phyloP scores from a whole-genome alignment of 1,140 invertebrate species.

The Hesperophylax magnus region DNA sequence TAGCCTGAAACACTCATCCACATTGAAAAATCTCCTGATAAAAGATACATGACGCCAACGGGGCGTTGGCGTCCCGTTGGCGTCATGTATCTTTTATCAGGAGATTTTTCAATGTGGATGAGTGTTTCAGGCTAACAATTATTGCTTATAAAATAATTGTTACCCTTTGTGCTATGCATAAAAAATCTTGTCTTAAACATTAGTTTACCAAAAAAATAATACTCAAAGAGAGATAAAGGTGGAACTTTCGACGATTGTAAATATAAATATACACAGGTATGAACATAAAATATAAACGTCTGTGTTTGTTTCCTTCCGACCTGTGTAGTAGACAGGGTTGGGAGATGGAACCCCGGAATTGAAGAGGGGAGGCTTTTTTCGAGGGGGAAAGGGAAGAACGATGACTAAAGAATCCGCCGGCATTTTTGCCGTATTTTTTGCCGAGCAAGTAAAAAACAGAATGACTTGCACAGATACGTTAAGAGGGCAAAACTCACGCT shows the following conservation, averaged over 20 bases:
- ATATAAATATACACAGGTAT: neutral
- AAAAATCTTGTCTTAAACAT: too few species aligned
- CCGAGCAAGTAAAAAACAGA: constrained; percentile 51
- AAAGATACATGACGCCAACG: too few species aligned
- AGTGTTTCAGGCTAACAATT: too few species aligned
- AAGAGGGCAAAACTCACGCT: constrained; percentile 28
- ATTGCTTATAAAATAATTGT: too few species aligned
- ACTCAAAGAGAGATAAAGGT: constrained; percentile 35
- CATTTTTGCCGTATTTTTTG: constrained; percentile 43
- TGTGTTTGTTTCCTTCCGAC: neutral
- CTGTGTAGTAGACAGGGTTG: neutral
- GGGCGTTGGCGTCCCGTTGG: too few species aligned
- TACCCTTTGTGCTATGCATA: too few species aligned
- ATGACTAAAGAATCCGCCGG: constrained; percentile 15
- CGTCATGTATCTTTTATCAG: too few species aligned
- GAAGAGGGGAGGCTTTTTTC: neutral
- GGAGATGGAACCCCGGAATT: neutral
- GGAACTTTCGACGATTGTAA: constrained; percentile 13
- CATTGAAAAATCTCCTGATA: too few species aligned
- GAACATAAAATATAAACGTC: neutral
- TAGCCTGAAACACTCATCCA: too few species aligned
- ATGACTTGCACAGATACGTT: constrained; percentile 51
- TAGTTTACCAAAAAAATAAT: too few species aligned
- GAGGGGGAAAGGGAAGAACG: constrained; percentile 4
- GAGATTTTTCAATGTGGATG: too few species aligned